Evolutionary conservation across 1,140 invertebrate genomes (phyloP), one percentile per base, ranked within the genome.

Genomic region (Atopsyche davidsoni): DNA sequence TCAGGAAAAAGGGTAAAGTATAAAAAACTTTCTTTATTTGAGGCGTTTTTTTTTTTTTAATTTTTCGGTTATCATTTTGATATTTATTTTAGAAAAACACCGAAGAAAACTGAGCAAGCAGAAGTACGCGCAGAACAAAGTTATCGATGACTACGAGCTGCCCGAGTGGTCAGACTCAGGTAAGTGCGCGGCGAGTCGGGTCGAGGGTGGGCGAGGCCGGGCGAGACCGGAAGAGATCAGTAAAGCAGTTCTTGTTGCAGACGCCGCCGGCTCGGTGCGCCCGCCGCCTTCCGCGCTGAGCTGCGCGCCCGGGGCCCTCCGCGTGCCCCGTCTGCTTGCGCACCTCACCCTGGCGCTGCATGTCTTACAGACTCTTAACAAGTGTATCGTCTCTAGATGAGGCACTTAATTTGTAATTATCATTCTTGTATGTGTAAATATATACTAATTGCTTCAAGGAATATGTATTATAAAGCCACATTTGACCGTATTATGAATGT

Each of bases 221-320:
- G n/a, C n/a, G n/a, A n/a, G n/a, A n/a, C n/a, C n/a, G n/a, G n/a
- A n/a, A n/a, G n/a, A n/a, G 7, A 28, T 28, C 25, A n/a, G 7
- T n/a, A n/a, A n/a, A n/a, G n/a, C n/a, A n/a, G 14, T 14, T 13
- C 13, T 36, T 36, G 6, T 36, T 36, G 7, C 35, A n/a, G 4
- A 53, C 34, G 35, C 47, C 19, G 24, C 51, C 23, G 55, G 46
- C 17, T 58, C 56, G 13, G 51, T 47, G 4, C 44, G 56, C n/a
- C 56, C 56, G 1, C 56, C 56, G 7, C 56, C 56, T 4, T 58
- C 56, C 2, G 56, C 56, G n/a, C 34, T 58, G 7, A 58, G 56
- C 28, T 39, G 38, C 10, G 32, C 23, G 13, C n/a, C n/a, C n/a
- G 14, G 14, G 34, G 21, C 24, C 24, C 31, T 23, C 18, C 34